Evolutionary conservation across 2,888 invertebrate genomes (phyloP).

Genomic region (Drosophila incognita): DNA sequence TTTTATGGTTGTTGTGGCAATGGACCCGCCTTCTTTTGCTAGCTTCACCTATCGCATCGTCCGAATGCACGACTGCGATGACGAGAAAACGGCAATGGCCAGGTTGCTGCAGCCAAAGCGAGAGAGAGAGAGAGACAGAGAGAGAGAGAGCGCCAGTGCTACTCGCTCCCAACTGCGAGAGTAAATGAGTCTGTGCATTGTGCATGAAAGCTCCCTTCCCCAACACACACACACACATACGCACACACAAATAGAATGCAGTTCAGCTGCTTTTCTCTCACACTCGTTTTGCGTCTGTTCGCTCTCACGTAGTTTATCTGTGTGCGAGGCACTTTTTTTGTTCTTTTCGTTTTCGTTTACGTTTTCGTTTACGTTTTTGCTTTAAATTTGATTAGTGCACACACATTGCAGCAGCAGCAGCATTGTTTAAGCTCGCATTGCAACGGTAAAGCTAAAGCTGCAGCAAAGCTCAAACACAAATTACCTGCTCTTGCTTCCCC

Average conservation of each 20-base stretch:
- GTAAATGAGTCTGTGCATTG: conserved; percentile 11
- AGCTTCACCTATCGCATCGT: conserved; percentile 81
- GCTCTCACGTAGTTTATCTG: conserved; percentile 40
- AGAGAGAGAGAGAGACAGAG: conserved; percentile 28
- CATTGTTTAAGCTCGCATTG: conserved; percentile 46
- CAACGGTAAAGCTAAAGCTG: conserved; percentile 28
- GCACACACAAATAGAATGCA: conserved; percentile 24
- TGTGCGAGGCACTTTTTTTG: conserved; percentile 32
- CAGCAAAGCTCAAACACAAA: conserved; percentile 6
- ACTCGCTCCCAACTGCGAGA: conserved; percentile 16
- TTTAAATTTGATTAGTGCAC: conserved; percentile 71
- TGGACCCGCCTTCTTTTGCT: conserved; percentile 83
- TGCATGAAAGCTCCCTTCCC: conserved; percentile 13
- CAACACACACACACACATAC: not conserved
- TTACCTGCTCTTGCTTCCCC: not conserved
- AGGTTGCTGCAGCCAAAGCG: conserved; percentile 33
- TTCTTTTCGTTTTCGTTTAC: conserved; percentile 34
- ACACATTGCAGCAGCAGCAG: conserved; percentile 18
- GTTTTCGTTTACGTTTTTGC: conserved; percentile 34
- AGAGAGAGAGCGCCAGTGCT: conserved; percentile 23
- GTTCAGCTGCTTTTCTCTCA: conserved; percentile 21
- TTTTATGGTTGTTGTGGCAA: conserved; percentile 79
- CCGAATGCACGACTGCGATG: conserved; percentile 61
- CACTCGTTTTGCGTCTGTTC: conserved; percentile 8
- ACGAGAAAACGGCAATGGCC: conserved; percentile 41